Percentiles rank a stretch among this genome's conserved stretches.
Conservation (phyloP, 2,113 vertebrate species). For the Lepisosteus oculatus region DNA sequence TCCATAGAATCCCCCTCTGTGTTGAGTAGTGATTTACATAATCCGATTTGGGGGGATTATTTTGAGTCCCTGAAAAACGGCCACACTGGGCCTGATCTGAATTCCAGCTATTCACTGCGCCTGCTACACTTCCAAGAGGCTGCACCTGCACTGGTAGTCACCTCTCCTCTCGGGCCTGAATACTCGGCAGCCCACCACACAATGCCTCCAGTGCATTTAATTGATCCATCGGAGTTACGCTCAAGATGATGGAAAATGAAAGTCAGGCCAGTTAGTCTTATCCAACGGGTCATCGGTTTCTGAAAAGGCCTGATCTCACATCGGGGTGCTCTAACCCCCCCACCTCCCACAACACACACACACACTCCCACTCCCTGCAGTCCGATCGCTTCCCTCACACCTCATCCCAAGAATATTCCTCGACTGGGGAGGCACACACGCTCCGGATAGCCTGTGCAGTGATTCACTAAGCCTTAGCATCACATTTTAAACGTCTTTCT, state of each 20-base stretch:
- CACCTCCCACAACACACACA: conserved; percentile 22
- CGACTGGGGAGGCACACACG: too few species aligned
- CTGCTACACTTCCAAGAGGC: conserved; percentile 70
- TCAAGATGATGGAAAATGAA: conserved; percentile 45
- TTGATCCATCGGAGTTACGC: conserved; percentile 64
- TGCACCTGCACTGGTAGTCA: conserved; percentile 81
- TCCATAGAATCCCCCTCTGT: conserved; percentile 67
- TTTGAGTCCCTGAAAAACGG: conserved; percentile 76
- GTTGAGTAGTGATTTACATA: conserved; percentile 98
- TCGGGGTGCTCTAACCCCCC: conserved; percentile 22
- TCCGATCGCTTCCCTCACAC: too few species aligned
- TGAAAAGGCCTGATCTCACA: conserved; percentile 51
- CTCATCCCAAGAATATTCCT: too few species aligned
- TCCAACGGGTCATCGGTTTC: conserved; percentile 41
- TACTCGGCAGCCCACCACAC: conserved; percentile 21
- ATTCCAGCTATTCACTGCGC: conserved; percentile 87
- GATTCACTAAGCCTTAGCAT: too few species aligned
- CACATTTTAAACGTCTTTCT: too few species aligned
- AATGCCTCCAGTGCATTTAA: conserved; percentile 49
- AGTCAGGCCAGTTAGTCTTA: conserved; percentile 43
- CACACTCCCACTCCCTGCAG: neutral
- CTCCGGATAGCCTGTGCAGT: too few species aligned
- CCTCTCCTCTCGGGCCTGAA: conserved; percentile 45
- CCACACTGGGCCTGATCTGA: conserved; percentile 83
- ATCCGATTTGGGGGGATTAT: conserved; percentile 95